These are phyloP conservation scores for Menura novaehollandiae DNA, from an alignment of 2,113 vertebrate genomes.

Conservation along the genomic window DNA sequence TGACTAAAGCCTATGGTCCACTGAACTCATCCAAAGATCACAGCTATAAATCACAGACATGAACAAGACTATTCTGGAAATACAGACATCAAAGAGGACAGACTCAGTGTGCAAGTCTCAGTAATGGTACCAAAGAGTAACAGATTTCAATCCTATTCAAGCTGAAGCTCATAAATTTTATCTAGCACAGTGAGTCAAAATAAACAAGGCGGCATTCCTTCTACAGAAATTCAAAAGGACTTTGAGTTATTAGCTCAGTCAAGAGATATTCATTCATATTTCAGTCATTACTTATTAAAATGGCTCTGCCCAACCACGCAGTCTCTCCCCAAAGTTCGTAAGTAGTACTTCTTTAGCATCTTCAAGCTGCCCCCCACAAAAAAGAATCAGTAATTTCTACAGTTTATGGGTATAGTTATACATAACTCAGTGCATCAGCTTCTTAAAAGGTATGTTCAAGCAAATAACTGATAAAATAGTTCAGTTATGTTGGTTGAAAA, in stretches of 20 bases:
- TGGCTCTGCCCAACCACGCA: background rate
- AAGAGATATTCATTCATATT: background rate
- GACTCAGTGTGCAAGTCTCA: background rate
- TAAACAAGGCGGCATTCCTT: background rate
- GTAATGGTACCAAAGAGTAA: background rate
- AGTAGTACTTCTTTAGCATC: background rate
- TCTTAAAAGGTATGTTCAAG: background rate
- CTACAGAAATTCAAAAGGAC: background rate
- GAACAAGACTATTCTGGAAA: background rate
- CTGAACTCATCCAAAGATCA: background rate
- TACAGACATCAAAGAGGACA: background rate
- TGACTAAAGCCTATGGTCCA: background rate
- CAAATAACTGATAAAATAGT: background rate
- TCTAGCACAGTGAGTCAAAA: background rate
- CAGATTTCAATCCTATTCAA: background rate
- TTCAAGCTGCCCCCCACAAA: fast-evolving
- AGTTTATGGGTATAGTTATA: background rate
- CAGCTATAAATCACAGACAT: background rate
- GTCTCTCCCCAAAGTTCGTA: background rate
- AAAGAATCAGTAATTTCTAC: background rate
- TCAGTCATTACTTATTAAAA: background rate
- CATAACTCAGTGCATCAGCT: background rate
- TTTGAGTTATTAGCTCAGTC: background rate
- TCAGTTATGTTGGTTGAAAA: background rate
- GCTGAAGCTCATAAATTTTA: background rate